phyloP scores from a whole-genome alignment of 2,797 vertebrate genomes.

The Coregonus sp. region DNA sequence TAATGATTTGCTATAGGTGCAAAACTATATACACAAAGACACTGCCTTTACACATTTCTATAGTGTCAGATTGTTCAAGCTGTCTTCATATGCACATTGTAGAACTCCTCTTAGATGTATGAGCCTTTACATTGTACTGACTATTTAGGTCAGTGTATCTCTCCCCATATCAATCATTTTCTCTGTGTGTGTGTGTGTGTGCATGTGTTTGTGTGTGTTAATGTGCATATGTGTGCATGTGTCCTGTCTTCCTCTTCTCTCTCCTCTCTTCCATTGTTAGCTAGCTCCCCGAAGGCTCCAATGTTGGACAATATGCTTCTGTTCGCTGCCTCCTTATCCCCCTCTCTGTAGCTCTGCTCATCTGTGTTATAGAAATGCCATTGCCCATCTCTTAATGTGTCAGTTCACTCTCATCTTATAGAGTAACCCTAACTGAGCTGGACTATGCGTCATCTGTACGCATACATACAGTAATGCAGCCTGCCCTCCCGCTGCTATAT shows the following conservation, averaged over 20 bases:
- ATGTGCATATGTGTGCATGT: constrained; percentile 9
- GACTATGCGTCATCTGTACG: background rate
- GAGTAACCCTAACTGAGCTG: background rate
- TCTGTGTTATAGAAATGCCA: background rate
- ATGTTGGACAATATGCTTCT: background rate
- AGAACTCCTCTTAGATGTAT: background rate
- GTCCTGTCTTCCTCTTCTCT: background rate
- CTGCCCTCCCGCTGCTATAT: too few species aligned
- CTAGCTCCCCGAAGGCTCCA: background rate
- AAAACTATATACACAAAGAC: background rate
- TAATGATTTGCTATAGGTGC: background rate
- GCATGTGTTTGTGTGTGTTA: background rate
- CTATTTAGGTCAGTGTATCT: background rate
- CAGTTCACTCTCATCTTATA: background rate
- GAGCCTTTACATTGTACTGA: too few species aligned
- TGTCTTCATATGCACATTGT: background rate
- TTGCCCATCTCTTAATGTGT: background rate
- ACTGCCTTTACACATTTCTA: background rate
- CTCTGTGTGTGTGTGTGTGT: background rate
- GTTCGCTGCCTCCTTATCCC: background rate
- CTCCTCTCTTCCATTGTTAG: background rate
- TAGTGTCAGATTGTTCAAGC: background rate
- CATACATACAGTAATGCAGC: background rate
- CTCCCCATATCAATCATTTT: background rate
- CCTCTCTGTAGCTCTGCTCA: background rate